Evolutionary conservation across 1,140 invertebrate genomes (phyloP), one percentile per base, ranked within the genome.

Genomic region (Microplitis mediator): DNA sequence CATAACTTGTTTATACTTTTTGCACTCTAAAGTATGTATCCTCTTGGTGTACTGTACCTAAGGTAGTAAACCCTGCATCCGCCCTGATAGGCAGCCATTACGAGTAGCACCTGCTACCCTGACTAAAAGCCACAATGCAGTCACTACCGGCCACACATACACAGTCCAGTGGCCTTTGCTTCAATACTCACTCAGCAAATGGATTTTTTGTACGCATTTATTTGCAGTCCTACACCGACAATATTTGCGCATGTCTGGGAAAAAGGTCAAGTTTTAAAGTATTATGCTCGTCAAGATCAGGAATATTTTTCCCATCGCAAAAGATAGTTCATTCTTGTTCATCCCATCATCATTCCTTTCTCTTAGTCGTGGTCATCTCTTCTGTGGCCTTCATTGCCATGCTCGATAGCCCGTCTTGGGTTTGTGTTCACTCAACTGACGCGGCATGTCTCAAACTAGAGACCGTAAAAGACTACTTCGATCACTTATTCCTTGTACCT

Each of bases 41-140:
- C 62, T 50, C 14, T 50, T 8, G 11, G 13, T 64, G 11, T 23
- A 8, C 9, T 34, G 0, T 35, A 34, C 23, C 16, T 61, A 13
- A 75, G 61, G 69, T 69, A 74, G 74, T 65, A 64, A 62, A 70
- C 68, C 63, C 63, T 36, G 65, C 66, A 73, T 76, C 76, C 66
- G 79, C 58, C 72, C 63, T 77, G 79, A 81, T 78, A 77, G 79
- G 77, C 82, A 79, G 82, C 82, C 82, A 85, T 87, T 86, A 83
- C 78, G 72, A 70, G 71, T 74, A 83, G 79, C 85, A 85, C 84
- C 83, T 85, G 85, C 85, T 82, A 83, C 76, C 74, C 76, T 80
- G 76, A 69, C 63, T 78, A 69, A 78, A 75, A 78, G 39, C 78
- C 78, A 81, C 80, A 77, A 81, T 78, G 73, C 80, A 60, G 39